These are phyloP conservation scores for Clivina fossor DNA, from an alignment of 2,888 invertebrate genomes.

Conservation along the genomic window DNA sequence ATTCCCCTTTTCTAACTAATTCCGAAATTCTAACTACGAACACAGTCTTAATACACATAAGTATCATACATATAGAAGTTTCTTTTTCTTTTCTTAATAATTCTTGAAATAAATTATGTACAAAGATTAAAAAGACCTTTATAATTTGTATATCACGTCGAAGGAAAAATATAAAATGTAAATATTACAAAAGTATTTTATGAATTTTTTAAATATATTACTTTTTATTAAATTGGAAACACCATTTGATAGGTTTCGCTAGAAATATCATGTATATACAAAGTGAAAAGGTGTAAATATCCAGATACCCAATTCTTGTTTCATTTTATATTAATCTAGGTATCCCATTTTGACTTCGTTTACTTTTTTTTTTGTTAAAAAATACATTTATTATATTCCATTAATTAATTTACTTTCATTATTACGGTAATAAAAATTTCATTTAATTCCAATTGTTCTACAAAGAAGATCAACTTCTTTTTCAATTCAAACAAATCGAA, in stretches of 20 bases:
- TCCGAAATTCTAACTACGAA: too few relatives aligned
- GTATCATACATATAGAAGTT: slow-evolving; percentile 51
- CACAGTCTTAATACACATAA: slow-evolving; percentile 46
- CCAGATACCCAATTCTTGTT: slow-evolving; percentile 15
- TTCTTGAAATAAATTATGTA: slow-evolving; percentile 52
- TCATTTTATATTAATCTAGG: too few relatives aligned
- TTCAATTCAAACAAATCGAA: slow-evolving; percentile 19
- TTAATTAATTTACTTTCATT: slow-evolving; percentile 39
- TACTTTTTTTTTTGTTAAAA: too few relatives aligned
- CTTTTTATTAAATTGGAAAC: slow-evolving; percentile 35
- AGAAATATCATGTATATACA: slow-evolving; percentile 34
- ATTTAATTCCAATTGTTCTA: slow-evolving; percentile 37
- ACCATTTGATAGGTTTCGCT: slow-evolving; percentile 34
- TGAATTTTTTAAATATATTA: slow-evolving; percentile 36
- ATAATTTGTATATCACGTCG: slow-evolving; percentile 46
- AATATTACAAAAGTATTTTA: slow-evolving; percentile 47
- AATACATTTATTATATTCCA: slow-evolving; percentile 49
- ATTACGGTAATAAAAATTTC: too few relatives aligned
- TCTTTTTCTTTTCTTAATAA: too few relatives aligned
- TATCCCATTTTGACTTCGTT: slow-evolving; percentile 30
- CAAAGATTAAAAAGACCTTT: slow-evolving; percentile 47
- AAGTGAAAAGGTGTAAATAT: slow-evolving; percentile 34
- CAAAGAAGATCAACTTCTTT: slow-evolving; percentile 48
- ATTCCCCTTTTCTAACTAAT: too few relatives aligned
- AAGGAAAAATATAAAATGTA: slow-evolving; percentile 47